Evolutionary conservation across 2,113 vertebrate genomes (phyloP), one percentile per base, ranked within the genome.

Genomic region (Ahaetulla prasina): DNA sequence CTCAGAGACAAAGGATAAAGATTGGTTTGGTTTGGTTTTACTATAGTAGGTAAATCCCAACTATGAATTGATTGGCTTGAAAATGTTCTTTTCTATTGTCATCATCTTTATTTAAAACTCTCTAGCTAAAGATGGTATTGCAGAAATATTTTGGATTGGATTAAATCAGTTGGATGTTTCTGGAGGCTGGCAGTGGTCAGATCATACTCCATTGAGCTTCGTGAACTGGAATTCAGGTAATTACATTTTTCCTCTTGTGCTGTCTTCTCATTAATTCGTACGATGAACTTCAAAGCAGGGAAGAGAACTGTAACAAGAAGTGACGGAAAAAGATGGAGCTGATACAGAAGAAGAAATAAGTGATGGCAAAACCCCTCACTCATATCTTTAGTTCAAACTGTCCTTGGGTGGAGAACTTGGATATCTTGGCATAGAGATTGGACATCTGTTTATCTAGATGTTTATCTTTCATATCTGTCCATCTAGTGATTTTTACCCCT

Each of bases 111-210:
- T 43, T 68, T 3, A 35, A 80, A 80, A 49, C 54, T 90, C 90
- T 96, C 4, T 93, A 98, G 98, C 43, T 88, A 97, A 96, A 94
- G 96, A 97, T 93, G 96, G 39, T 45, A 94, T 98, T 60, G 97
- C 99, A 0, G 97, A 97, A 91, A 95, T 95, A 93, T 98, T 99
- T 96, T 99, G 99, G 99, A 99, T 99, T 91, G 99, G 99, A 68
- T 97, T 99, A 94, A 99, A 99, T 96, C 98, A 99, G 49, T 95
- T 99, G 90, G 99, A 99, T 6, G 89, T 96, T 90, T 96, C 98
- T 94, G 98, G 98, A 91, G 99, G 99, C 30, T 99, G 99, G 99
- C 99, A 99, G 96, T 99, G 99, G 99, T 99, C 99, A 11, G 98
- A 99, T 85, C 98, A 98, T 92, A 98, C 97, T 9, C 98, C 99